Evolutionary conservation across 2,113 vertebrate genomes (phyloP).

Genomic region (Oxygymnocypris stewartii): DNA sequence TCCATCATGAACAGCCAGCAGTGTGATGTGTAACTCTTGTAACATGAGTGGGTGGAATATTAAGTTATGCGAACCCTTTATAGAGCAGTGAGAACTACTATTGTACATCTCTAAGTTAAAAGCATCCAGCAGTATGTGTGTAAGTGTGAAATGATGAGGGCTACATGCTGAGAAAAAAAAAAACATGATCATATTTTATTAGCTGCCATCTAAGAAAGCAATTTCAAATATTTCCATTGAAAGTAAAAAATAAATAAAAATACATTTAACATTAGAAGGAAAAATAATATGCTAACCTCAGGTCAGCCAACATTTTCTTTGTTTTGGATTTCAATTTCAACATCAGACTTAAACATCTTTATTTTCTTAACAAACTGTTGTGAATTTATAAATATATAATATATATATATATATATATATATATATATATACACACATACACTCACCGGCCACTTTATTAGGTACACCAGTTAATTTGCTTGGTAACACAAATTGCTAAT

Average conservation of each 20-base stretch:
- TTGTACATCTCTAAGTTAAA: neutral
- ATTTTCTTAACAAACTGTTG: no score
- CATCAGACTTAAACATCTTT: neutral
- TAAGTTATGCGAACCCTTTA: conserved; percentile 6
- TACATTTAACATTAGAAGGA: neutral
- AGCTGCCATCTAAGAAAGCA: neutral
- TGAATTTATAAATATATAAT: no score
- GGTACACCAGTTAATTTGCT: no score
- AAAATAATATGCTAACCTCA: neutral
- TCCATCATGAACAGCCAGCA: neutral
- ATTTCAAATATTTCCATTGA: neutral
- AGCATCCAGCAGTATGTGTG: neutral
- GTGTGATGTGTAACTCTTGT: neutral
- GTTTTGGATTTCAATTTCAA: neutral
- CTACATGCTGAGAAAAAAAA: conserved; percentile 1
- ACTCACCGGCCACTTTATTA: no score
- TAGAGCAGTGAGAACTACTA: neutral
- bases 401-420: no score
- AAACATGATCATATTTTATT: neutral
- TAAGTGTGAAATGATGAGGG: neutral
- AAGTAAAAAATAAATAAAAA: neutral
- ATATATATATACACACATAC: no score
- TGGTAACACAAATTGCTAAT: no score
- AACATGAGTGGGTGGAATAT: conserved; percentile 1
- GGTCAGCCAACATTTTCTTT: neutral